Percentiles rank a stretch among this genome's conserved stretches.
These are phyloP conservation scores for Phrixothrix hirtus DNA, from an alignment of 2,888 invertebrate genomes.

Conservation along the genomic window DNA sequence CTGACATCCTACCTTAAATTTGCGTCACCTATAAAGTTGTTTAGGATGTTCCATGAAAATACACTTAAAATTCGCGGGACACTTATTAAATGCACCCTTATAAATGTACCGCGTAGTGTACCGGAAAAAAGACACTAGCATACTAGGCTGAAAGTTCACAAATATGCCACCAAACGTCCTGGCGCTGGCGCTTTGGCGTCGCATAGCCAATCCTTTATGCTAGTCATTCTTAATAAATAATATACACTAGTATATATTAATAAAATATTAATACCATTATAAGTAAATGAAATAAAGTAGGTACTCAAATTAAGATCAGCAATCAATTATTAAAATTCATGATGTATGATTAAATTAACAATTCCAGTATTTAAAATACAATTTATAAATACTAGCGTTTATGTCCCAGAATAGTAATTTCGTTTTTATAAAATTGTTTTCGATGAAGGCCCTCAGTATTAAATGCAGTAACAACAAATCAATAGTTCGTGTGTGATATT, in stretches of 20 bases:
- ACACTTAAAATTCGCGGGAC: constrained; percentile 22
- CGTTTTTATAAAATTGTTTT: background rate
- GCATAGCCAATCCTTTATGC: constrained; percentile 22
- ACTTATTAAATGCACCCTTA: constrained; percentile 25
- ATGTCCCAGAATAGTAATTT: background rate
- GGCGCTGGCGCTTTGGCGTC: constrained; percentile 34
- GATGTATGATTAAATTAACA: too few species aligned
- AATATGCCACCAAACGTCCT: constrained; percentile 27
- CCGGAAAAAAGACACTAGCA: constrained; percentile 29
- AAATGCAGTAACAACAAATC: too few species aligned
- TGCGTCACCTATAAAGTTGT: constrained; percentile 19
- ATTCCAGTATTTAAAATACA: too few species aligned
- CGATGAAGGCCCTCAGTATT: too few species aligned
- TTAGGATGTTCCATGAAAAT: constrained; percentile 21
- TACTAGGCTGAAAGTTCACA: constrained; percentile 26
- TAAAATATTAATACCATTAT: constrained; percentile 1
- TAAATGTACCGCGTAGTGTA: constrained; percentile 23
- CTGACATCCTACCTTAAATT: too few species aligned
- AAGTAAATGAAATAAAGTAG: background rate
- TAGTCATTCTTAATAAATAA: constrained; percentile 21
- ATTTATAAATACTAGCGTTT: too few species aligned
- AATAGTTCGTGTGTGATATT: too few species aligned
- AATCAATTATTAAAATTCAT: background rate
- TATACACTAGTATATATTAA: too few species aligned
- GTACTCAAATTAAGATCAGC: background rate